Conservation (phyloP, 2,113 vertebrate genomes). For the Myocastor coypus region DNA sequence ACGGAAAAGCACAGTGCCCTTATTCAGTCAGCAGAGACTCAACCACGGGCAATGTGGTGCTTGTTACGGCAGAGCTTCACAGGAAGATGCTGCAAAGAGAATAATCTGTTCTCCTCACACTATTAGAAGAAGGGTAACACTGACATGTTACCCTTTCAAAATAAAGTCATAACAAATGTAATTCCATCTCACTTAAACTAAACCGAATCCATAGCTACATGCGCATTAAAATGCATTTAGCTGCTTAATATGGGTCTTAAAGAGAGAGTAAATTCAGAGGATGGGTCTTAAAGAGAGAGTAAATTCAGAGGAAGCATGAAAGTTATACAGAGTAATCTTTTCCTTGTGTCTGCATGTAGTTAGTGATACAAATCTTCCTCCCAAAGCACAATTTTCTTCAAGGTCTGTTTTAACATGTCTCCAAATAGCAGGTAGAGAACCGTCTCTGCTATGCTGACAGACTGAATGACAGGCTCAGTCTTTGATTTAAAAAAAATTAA, state of each 20-base stretch:
- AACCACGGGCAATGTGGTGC: not conserved
- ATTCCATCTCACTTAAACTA: conserved; percentile 71
- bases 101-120: conserved; percentile 27
- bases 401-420: not conserved
- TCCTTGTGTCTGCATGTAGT: conserved; percentile 36
- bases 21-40: not conserved
- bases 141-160: conserved; percentile 51
- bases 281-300: conserved; percentile 65
- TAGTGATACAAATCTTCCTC: conserved; percentile 47
- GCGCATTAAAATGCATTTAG: conserved; percentile 72
- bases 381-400: conserved; percentile 39
- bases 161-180: conserved; percentile 42
- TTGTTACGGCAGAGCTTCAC: not conserved
- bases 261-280: conserved; percentile 62
- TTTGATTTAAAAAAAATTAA: conserved; percentile 62
- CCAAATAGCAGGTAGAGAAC: conserved; percentile 62
- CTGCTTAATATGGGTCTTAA: conserved; percentile 64
- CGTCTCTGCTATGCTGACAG: conserved; percentile 45
- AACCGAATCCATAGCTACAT: conserved; percentile 58
- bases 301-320: conserved; percentile 61
- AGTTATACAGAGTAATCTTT: not conserved
- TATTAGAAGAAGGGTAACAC: conserved; percentile 41
- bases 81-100: conserved; percentile 34
- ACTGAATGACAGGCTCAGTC: conserved; percentile 49
- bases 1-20: not conserved